Conservation (phyloP, 2,888 invertebrate genomes). For the Osmoderma eremita region DNA sequence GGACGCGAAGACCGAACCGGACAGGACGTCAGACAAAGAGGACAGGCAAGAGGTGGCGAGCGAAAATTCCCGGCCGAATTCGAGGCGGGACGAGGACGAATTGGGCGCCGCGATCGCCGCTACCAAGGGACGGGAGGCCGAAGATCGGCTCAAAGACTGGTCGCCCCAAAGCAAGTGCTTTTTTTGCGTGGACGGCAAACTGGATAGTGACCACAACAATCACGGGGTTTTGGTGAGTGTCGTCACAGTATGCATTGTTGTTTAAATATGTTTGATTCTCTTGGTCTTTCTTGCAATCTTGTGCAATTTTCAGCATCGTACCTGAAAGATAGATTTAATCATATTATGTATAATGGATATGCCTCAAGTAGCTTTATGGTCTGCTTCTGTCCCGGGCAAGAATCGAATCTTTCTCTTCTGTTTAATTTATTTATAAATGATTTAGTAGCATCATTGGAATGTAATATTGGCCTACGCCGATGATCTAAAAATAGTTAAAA, state of each 20-base stretch:
- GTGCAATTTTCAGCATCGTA: no score
- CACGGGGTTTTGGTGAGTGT: slow-evolving; percentile 68
- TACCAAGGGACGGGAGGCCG: slow-evolving; percentile 51
- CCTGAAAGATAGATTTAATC: no score
- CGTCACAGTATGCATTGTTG: background rate
- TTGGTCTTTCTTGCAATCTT: no score
- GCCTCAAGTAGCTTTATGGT: no score
- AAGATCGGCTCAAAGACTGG: slow-evolving; percentile 72
- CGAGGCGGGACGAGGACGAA: slow-evolving; percentile 36
- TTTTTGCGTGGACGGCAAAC: slow-evolving; percentile 83
- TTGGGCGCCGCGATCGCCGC: slow-evolving; percentile 41
- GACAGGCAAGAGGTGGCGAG: slow-evolving; percentile 43
- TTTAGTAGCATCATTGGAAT: no score
- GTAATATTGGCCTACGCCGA: no score
- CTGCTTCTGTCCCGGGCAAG: no score
- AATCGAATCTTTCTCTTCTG: no score
- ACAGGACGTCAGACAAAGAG: slow-evolving; percentile 43
- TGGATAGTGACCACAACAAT: slow-evolving; percentile 68
- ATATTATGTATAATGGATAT: no score
- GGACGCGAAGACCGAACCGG: slow-evolving; percentile 45
- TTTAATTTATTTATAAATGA: no score
- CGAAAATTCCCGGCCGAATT: slow-evolving; percentile 42
- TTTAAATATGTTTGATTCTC: no score
- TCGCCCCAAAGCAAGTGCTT: slow-evolving; percentile 82
- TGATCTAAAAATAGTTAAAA: no score